Percentiles rank a stretch among this genome's conserved stretches.
Conservation (phyloP, 2,113 vertebrate genomes). For the Myocastor coypus region DNA sequence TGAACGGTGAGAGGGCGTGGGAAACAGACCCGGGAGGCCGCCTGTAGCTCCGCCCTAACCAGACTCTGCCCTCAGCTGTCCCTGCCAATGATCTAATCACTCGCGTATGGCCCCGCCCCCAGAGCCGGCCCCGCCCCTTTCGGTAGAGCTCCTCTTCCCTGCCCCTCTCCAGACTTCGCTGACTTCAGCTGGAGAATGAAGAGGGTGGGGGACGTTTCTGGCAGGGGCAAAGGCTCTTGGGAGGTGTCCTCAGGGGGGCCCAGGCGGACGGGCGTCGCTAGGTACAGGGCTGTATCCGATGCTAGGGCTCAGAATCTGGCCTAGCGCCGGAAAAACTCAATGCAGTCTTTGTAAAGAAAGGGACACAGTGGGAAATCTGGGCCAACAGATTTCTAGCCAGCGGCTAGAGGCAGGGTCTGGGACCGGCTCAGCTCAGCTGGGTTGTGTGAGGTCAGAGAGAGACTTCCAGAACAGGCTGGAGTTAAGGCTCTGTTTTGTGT, state of each 20-base stretch:
- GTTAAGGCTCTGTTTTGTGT: background rate
- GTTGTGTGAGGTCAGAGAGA: background rate
- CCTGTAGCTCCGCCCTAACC: background rate
- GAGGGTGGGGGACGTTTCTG: background rate
- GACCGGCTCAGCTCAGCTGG: background rate
- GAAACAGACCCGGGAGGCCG: background rate
- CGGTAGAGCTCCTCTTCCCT: fast-evolving
- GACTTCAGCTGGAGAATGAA: background rate
- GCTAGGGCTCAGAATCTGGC: slow-evolving; percentile 36
- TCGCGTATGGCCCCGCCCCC: background rate
- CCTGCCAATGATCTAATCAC: background rate
- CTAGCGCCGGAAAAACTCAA: slow-evolving; percentile 56
- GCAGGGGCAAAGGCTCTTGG: background rate
- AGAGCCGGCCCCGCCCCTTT: background rate
- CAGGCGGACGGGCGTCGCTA: background rate
- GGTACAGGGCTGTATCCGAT: background rate
- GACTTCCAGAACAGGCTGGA: background rate
- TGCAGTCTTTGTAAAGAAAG: slow-evolving; percentile 58
- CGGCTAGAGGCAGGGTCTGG: background rate
- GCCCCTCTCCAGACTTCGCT: background rate
- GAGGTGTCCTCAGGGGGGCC: background rate
- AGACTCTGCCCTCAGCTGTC: fast-evolving
- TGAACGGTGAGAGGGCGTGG: slow-evolving; percentile 87
- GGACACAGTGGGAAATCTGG: slow-evolving; percentile 4
- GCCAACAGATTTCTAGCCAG: slow-evolving; percentile 7